Percentiles rank a stretch among this genome's conserved stretches.
Evolutionary conservation across 2,797 vertebrate species (phyloP).

Genomic region (Artibeus jamaicensis): DNA sequence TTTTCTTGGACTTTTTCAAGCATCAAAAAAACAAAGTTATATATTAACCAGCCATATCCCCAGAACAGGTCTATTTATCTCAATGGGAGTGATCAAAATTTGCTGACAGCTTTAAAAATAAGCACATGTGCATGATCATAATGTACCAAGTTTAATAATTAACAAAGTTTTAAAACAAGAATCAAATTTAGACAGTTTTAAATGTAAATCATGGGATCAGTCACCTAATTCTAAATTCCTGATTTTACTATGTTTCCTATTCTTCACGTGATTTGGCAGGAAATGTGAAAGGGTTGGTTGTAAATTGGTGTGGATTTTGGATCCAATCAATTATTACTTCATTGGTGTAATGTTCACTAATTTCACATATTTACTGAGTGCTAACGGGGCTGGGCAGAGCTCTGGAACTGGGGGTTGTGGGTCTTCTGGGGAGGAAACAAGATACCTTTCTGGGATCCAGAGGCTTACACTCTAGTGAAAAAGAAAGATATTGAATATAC

Average conservation of each 20-base stretch:
- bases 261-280: not conserved
- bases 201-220: not conserved
- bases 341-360: not conserved
- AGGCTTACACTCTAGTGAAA: not conserved
- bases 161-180: constrained; percentile 47
- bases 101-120: constrained; percentile 60
- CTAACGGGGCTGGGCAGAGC: not conserved
- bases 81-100: constrained; percentile 53
- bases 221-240: not conserved
- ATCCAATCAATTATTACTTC: not conserved
- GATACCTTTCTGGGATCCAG: not conserved
- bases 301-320: not conserved
- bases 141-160: constrained; percentile 56
- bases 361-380: not conserved
- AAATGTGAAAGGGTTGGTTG: not conserved
- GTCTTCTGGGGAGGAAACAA: not conserved
- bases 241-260: not conserved
- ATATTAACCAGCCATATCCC: constrained; percentile 34
- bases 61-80: constrained; percentile 33
- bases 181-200: not conserved
- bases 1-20: not conserved
- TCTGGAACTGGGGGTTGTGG: not conserved
- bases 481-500: not conserved
- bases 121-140: constrained; percentile 28
- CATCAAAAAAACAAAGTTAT: constrained; percentile 42